phyloP scores from a whole-genome alignment of 2,113 vertebrate genomes.

The Pachypanchax playfairii region DNA sequence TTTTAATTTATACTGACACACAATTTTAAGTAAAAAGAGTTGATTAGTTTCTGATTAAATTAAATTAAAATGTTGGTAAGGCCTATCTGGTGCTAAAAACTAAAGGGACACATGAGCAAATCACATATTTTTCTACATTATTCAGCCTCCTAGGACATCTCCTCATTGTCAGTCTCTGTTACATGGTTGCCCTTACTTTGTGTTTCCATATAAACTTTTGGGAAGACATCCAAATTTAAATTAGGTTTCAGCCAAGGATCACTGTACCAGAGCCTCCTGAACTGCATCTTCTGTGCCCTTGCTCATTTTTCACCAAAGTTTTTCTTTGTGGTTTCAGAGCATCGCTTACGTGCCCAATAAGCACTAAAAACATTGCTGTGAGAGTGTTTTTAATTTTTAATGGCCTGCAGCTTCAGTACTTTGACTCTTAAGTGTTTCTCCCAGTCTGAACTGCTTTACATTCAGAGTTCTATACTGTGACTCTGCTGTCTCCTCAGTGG shows the following conservation, averaged over 20 bases:
- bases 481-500: conserved; percentile 46
- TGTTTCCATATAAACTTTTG: conserved; percentile 17
- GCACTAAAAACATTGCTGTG: conserved; percentile 26
- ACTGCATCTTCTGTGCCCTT: conserved; percentile 40
- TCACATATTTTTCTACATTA: conserved; percentile 14
- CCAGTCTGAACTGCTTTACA: conserved; percentile 20
- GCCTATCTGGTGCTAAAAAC: conserved; percentile 32
- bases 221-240: conserved; percentile 50
- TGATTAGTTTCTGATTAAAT: conserved; percentile 57
- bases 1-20: conserved; percentile 45
- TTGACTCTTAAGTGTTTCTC: conserved; percentile 30
- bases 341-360: conserved; percentile 30
- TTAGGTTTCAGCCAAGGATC: conserved; percentile 40
- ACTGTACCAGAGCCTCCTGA: conserved; percentile 26
- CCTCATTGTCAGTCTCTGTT: not conserved
- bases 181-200: conserved; percentile 11
- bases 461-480: conserved; percentile 33
- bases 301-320: conserved; percentile 46
- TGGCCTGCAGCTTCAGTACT: conserved; percentile 13
- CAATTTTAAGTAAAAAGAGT: conserved; percentile 36
- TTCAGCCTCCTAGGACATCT: conserved; percentile 25
- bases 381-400: conserved; percentile 36
- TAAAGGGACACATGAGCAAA: too few relatives aligned
- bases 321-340: conserved; percentile 53
- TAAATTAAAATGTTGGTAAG: conserved; percentile 55